Base-by-base conservation (phyloP, 2,113 vertebrate species). In the Neolamprologus tretocephalus region DNA sequence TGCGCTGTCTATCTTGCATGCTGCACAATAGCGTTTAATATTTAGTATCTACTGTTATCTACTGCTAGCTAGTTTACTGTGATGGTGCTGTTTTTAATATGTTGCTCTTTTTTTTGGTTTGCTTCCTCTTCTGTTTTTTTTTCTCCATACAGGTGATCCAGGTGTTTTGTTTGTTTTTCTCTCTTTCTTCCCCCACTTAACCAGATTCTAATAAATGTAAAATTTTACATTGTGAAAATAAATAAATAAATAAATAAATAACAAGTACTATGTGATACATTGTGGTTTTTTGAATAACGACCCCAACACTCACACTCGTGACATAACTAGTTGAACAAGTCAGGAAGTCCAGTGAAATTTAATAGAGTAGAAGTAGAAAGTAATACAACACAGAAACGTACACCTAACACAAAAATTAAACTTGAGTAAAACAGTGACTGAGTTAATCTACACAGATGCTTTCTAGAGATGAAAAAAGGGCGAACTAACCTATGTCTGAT, bases 401-500 rank as follows among this genome's bases (percentile, higher is more conserved):
- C 66, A 42, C 37, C n/a, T 23, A 71, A 71, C 66, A 42, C n/a
- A 42, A 23, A 71, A 71, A 14, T 23, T 71, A 2, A 42, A 71
- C n/a, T 71, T 42, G 66, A 73, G 63, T n/a, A 66, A 63, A 14
- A n/a, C 33, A 14, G 19, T 68, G 7, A 40, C 37, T 23, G n/a
- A 71, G 35, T 42, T 42, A 42, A 71, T 42, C n/a, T 42, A 42
- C 35, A 71, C 14, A 26, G 5, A 40, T 6, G 21, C 37, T 73
- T 73, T 45, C 13, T 51, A 51, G 11, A 51, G 21, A 5, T 12
- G 53, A 58, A 45, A 8, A 80, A 21, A 79, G 9, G 8, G n/a
- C 1, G 1, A 9, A 93, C 96, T 94, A 9, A 97, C 97, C 97
- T 9, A 97, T 97, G 17, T 97, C 97, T 95, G 96, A 96, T 81